Evolutionary conservation across 2,113 vertebrate genomes (phyloP).

Genomic region (Myrmophylax atrothorax): DNA sequence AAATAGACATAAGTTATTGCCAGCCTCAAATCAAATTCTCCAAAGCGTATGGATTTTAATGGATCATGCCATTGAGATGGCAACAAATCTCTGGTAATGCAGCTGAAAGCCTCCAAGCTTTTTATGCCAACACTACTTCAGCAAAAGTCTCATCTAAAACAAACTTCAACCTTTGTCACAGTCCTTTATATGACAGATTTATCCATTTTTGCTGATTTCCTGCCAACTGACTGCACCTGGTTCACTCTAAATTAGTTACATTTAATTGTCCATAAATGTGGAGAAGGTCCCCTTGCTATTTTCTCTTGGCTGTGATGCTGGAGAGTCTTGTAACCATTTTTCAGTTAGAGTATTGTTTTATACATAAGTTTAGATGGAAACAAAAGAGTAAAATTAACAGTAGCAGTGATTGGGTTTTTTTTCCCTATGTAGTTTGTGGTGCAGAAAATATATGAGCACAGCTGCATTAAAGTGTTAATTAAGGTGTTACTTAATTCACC

Average conservation of each 20-base stretch:
- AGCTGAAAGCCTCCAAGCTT: neutral
- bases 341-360: neutral
- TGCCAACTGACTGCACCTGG: conserved; percentile 43
- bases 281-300: neutral
- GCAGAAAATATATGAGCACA: neutral
- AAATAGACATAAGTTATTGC: neutral
- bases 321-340: neutral
- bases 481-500: neutral
- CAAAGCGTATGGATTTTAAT: neutral
- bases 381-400: neutral
- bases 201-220: neutral
- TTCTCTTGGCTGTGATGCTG: neutral
- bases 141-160: neutral
- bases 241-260: conserved; percentile 17
- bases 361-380: neutral
- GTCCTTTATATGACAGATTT: neutral
- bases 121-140: neutral
- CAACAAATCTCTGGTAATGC: neutral
- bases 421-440: rapidly evolving
- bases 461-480: neutral
- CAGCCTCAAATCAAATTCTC: neutral
- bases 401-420: rapidly evolving
- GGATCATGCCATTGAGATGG: neutral
- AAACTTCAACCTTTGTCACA: neutral
- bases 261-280: conserved; percentile 2